Conservation (phyloP, 1,140 invertebrate genomes). For the Vanessa tameamea region DNA sequence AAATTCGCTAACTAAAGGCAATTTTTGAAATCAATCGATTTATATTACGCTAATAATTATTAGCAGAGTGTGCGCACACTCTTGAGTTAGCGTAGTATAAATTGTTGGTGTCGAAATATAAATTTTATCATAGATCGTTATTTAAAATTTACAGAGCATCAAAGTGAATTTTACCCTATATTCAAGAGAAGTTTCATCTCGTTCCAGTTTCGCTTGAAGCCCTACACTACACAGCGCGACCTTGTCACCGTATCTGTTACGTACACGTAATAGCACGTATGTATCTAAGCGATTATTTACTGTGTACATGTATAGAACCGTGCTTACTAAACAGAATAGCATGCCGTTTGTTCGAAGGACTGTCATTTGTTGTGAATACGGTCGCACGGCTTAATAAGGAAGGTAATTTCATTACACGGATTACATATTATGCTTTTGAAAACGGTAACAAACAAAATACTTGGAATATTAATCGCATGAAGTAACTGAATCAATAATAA, state of each 20-base stretch:
- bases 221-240: constrained; percentile 22
- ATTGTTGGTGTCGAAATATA: too few species aligned
- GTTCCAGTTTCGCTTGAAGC: constrained; percentile 27
- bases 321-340: constrained; percentile 15
- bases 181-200: constrained; percentile 23
- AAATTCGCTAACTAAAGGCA: too few species aligned
- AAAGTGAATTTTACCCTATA: neutral
- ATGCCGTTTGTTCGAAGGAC: constrained; percentile 24
- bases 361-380: constrained; percentile 21
- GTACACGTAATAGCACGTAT: constrained; percentile 31
- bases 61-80: too few species aligned
- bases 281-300: constrained; percentile 34
- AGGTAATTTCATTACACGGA: constrained; percentile 18
- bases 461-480: constrained; percentile 2
- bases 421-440: constrained; percentile 6
- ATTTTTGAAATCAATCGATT: too few species aligned
- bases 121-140: neutral
- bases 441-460: constrained; percentile 8
- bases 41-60: too few species aligned
- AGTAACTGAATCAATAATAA: neutral
- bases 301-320: constrained; percentile 2
- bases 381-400: constrained; percentile 25
- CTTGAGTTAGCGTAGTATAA: too few species aligned
- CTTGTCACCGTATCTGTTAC: constrained; percentile 30
- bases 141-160: neutral